phyloP scores from a whole-genome alignment of 2,113 vertebrate species.

The Suncus etruscus region DNA sequence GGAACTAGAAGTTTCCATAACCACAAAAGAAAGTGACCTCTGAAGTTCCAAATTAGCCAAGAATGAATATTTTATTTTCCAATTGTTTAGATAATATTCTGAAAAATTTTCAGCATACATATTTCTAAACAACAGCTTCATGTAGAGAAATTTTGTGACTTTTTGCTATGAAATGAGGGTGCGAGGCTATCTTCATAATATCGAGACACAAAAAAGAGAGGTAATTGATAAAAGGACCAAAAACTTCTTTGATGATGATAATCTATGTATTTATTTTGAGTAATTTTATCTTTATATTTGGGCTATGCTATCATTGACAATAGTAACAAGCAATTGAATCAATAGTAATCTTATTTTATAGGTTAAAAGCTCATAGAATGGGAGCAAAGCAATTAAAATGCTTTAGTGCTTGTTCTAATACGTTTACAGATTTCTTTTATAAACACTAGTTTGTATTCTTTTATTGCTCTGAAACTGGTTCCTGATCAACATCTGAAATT shows the following conservation, averaged over 20 bases:
- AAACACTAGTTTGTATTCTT: constrained; percentile 2
- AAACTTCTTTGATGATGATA: background rate
- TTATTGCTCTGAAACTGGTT: constrained; percentile 50
- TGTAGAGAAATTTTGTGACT: background rate
- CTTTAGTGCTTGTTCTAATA: constrained; percentile 23
- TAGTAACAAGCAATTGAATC: background rate
- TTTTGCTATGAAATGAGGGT: background rate
- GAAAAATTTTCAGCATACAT: background rate
- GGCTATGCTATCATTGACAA: background rate
- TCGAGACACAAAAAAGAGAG: constrained; percentile 32
- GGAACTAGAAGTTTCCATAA: background rate
- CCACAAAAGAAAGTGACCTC: too few species aligned
- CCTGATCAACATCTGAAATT: constrained; percentile 15
- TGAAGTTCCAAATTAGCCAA: background rate
- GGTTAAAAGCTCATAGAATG: constrained; percentile 36
- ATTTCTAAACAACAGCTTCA: constrained; percentile 29
- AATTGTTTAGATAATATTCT: constrained; percentile 9
- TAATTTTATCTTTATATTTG: background rate
- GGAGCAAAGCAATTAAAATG: constrained; percentile 29
- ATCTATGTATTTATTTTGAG: constrained; percentile 37
- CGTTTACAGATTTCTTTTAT: background rate
- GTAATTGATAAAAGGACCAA: background rate
- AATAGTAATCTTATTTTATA: constrained; percentile 23
- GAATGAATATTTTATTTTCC: background rate
- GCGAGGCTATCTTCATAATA: background rate